phyloP scores from a whole-genome alignment of 64 coral and sea anemone species.

The Montipora efflorescens region DNA sequence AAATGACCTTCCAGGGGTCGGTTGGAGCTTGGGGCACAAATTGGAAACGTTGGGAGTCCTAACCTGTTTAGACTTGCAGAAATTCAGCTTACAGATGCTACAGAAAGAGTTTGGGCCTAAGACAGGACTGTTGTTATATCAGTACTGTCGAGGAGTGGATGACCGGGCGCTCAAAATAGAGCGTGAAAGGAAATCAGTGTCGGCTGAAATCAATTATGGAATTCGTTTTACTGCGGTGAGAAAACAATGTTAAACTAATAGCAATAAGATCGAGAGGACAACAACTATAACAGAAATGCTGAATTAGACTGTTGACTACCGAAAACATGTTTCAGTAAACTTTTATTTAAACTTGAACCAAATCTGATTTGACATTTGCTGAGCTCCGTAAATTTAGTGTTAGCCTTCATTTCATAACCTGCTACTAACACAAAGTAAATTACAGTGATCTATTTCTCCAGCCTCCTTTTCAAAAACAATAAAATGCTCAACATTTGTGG shows the following conservation, averaged over 20 bases:
- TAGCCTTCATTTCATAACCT: no score
- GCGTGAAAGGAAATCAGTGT: conserved; percentile 91
- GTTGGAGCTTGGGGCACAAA: conserved; percentile 79
- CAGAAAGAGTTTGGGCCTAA: conserved; percentile 89
- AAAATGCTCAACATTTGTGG: no score
- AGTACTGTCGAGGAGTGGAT: conserved; percentile 85
- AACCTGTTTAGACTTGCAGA: conserved; percentile 84
- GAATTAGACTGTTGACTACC: no score
- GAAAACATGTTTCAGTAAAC: background rate
- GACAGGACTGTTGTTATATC: conserved; percentile 78
- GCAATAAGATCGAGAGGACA: background rate
- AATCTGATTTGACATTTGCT: no score
- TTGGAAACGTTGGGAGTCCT: conserved; percentile 69
- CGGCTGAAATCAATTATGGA: conserved; percentile 98
- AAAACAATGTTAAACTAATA: background rate
- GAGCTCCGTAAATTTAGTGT: no score
- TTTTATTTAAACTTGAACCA: no score
- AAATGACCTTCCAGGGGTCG: conserved; percentile 89
- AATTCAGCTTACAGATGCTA: conserved; percentile 70
- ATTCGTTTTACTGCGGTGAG: conserved; percentile 92
- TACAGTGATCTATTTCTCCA: no score
- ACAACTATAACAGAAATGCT: background rate
- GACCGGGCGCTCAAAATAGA: conserved; percentile 79
- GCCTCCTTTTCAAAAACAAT: no score
- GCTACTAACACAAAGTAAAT: no score